Base-by-base conservation (phyloP, 2,888 invertebrate genomes). In the Lycophotia porphyrea region DNA sequence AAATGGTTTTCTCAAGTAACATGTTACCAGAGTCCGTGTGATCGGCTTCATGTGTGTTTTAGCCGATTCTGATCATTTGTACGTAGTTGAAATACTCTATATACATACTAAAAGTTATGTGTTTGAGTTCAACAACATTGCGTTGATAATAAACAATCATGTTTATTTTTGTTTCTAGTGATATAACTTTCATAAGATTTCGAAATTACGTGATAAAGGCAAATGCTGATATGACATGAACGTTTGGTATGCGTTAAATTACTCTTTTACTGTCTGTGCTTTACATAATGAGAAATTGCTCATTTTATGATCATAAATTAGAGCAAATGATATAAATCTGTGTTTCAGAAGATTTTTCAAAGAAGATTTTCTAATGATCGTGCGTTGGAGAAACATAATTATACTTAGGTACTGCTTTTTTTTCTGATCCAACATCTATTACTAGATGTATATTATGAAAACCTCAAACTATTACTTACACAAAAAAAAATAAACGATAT, bases 51-150 rank as follows among this genome's bases (percentile, higher is more conserved):
- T 58, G 8, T 21, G 31, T 58, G 7, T 21, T 7, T 18, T 5
- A 21, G 9, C 4, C 9, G 11, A 60, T 9, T 60, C 34, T 11
- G 9, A 5, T 0, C 21, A 60, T 34, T 34, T 21, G 31, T 21
- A 4, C 60, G 60, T 60, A 60, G 21, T 60, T 60, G 60, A 60
- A 34, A 60, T 60, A 34, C 60, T 60, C 34, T 34, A 4, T 21
- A 58, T 21, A 31, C 9, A 58, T 60, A 9, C 31, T 31, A 55
- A 21, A n/a, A n/a, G n/a, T n/a, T 60, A 34, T 7, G 34, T 60
- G 34, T 60, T 61, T 60, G 87, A 87, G 91, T 90, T 91, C 88
- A 88, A 88, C 84, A 88, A 87, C 89, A 87, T 82, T 78, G 69
- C 58, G 42, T 67, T 69, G 76, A 77, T 81, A 75, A 68, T 78